Evolutionary conservation across 1,140 invertebrate species (phyloP).

Genomic region (Cotesia glomerata): DNA sequence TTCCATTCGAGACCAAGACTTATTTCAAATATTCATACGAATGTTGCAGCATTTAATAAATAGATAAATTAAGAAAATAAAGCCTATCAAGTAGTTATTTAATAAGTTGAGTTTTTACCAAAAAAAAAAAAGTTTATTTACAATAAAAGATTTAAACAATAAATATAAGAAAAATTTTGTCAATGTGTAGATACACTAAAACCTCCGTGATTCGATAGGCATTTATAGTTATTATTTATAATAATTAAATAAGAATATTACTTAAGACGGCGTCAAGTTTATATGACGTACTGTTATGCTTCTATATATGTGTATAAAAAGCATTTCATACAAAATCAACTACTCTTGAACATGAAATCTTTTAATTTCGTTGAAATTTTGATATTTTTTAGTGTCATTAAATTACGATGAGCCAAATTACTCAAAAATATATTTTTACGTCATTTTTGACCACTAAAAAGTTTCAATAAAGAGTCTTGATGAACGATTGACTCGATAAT

Average conservation of each 20-base stretch:
- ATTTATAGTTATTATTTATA: conserved; percentile 21
- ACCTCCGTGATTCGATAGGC: conserved; percentile 16
- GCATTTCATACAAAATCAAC: too few relatives aligned
- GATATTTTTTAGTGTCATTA: too few relatives aligned
- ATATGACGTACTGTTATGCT: conserved; percentile 23
- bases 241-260: conserved; percentile 36
- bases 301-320: too few relatives aligned
- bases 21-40: conserved; percentile 33
- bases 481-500: too few relatives aligned
- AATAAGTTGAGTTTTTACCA: background rate
- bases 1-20: conserved; percentile 61
- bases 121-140: conserved; percentile 30
- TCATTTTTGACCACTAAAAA: too few relatives aligned
- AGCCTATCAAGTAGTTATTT: background rate
- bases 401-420: too few relatives aligned
- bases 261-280: conserved; percentile 55
- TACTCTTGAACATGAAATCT: too few relatives aligned
- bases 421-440: too few relatives aligned
- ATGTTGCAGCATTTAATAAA: background rate
- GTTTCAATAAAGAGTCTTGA: too few relatives aligned
- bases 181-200: background rate
- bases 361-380: too few relatives aligned
- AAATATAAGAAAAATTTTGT: background rate
- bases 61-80: background rate
- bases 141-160: conserved; percentile 30